Percentiles rank a stretch among this genome's conserved stretches.
Evolutionary conservation across 2,797 vertebrate species (phyloP).

Genomic region (Clangula hyemalis): DNA sequence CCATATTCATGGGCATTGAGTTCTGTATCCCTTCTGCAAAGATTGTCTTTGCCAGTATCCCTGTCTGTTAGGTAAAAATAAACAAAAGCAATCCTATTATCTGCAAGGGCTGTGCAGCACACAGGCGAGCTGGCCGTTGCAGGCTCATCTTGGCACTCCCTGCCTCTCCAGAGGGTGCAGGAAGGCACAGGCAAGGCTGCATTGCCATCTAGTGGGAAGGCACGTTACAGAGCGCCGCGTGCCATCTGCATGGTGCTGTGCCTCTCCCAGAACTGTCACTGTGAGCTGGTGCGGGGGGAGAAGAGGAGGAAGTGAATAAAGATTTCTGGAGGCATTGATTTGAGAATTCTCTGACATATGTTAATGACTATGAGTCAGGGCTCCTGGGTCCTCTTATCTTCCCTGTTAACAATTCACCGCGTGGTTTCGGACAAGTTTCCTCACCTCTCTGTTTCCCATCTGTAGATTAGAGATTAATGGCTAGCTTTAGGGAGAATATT

Average conservation of each 20-base stretch:
- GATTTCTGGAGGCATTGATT: constrained; percentile 59
- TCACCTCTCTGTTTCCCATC: constrained; percentile 46
- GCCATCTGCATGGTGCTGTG: neutral
- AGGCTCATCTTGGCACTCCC: neutral
- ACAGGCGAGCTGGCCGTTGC: neutral
- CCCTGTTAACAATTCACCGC: neutral
- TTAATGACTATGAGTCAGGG: constrained; percentile 55
- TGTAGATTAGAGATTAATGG: constrained; percentile 46
- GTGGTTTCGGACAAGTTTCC: constrained; percentile 31
- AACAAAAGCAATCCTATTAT: constrained; percentile 37
- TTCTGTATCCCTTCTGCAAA: neutral
- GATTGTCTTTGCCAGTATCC: neutral
- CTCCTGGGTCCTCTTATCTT: constrained; percentile 61
- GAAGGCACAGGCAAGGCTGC: neutral
- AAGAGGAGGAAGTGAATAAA: constrained; percentile 18
- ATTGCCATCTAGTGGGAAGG: constrained; percentile 67
- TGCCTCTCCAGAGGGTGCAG: neutral
- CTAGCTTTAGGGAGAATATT: constrained; percentile 43
- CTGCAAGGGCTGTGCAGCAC: neutral
- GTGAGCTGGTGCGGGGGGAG: neutral
- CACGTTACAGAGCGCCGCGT: neutral
- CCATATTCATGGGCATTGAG: neutral
- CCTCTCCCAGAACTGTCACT: neutral
- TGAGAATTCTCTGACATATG: constrained; percentile 51
- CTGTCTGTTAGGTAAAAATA: constrained; percentile 27